phyloP scores from a whole-genome alignment of 2,113 vertebrate species.

The Ammodytes marinus region DNA sequence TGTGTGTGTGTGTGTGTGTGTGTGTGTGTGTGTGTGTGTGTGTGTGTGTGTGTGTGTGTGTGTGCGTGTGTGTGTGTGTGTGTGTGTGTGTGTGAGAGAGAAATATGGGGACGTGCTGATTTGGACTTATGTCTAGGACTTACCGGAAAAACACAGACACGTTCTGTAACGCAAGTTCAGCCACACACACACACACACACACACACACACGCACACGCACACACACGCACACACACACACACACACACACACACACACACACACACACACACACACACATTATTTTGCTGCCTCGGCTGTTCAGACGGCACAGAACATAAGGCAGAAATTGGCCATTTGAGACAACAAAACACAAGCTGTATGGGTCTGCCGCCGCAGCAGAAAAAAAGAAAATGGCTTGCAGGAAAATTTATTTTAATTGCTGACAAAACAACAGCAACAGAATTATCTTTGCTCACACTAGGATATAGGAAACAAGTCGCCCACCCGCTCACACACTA shows the following conservation, averaged over 20 bases:
- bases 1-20: not conserved
- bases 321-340: conserved; percentile 79
- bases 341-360: conserved; percentile 68
- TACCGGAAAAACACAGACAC: conserved; percentile 32
- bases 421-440: conserved; percentile 71
- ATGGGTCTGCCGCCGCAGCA: conserved; percentile 56
- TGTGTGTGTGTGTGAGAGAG: not conserved
- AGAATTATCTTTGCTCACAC: conserved; percentile 59
- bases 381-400: conserved; percentile 69
- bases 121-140: conserved; percentile 34
- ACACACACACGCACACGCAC: conserved; percentile 22
- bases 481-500: conserved; percentile 7
- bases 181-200: conserved; percentile 15
- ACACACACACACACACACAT: conserved; percentile 27
- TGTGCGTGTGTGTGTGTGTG: too few relatives aligned
- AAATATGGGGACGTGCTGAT: conserved; percentile 32
- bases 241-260: conserved; percentile 29
- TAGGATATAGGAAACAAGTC: conserved; percentile 37
- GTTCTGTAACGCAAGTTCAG: conserved; percentile 17
- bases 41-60: too few relatives aligned
- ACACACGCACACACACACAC: conserved; percentile 18
- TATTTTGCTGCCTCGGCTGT: conserved; percentile 74
- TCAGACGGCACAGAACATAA: conserved; percentile 71
- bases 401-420: conserved; percentile 73
- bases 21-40: too few relatives aligned